Conservation (phyloP, 2,113 vertebrate species). For the Pithys albifrons region DNA sequence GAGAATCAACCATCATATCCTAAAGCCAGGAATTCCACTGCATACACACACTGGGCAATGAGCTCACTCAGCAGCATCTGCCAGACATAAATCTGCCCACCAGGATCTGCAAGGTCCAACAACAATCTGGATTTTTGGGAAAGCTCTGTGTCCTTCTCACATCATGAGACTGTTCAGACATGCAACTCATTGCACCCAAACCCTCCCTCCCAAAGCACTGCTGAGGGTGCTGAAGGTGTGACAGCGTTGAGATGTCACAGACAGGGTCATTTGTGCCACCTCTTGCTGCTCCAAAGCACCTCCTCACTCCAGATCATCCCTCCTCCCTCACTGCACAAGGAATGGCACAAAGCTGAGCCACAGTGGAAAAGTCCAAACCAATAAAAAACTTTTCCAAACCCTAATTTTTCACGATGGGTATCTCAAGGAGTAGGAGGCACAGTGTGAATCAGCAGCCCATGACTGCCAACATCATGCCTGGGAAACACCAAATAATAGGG, state of each 20-base stretch:
- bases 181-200: fast-evolving
- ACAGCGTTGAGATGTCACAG: not conserved
- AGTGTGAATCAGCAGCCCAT: not conserved
- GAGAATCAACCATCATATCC: fast-evolving
- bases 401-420: fast-evolving
- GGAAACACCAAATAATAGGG: not conserved
- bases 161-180: fast-evolving
- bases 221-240: not conserved
- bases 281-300: not conserved
- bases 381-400: not conserved
- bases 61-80: not conserved
- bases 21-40: not conserved
- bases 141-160: not conserved
- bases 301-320: not conserved
- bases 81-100: not conserved
- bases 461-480: not conserved
- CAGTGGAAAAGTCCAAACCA: not conserved
- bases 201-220: not conserved
- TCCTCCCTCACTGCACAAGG: not conserved
- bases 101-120: not conserved
- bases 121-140: not conserved
- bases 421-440: not conserved
- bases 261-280: not conserved
- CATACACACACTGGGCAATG: fast-evolving
- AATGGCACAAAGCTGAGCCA: not conserved